Evolutionary conservation across 2,113 vertebrate genomes (phyloP).

Genomic region (Caracal caracal): DNA sequence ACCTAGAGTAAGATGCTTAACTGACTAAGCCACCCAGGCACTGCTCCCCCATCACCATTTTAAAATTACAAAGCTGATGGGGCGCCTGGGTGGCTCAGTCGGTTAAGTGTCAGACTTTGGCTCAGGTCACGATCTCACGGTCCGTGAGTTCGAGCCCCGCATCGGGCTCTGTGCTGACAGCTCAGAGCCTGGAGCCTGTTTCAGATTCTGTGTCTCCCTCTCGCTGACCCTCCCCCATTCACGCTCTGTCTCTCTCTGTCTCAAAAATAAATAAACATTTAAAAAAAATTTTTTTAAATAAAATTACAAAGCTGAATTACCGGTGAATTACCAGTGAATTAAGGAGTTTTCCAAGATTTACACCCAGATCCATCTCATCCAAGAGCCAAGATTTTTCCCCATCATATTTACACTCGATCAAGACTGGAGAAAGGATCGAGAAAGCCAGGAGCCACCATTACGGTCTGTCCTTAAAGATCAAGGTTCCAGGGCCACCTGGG

Average conservation of each 20-base stretch:
- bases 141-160: too few relatives aligned
- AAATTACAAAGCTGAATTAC: not conserved
- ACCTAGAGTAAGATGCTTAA: too few relatives aligned
- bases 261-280: too few relatives aligned
- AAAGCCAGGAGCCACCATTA: not conserved
- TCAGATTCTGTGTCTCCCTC: too few relatives aligned
- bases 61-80: not conserved
- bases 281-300: not conserved
- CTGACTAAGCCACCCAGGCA: too few relatives aligned
- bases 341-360: not conserved
- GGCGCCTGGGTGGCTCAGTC: not conserved
- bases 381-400: not conserved
- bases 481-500: not conserved
- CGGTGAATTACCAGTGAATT: not conserved
- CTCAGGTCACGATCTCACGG: too few relatives aligned
- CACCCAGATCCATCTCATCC: not conserved
- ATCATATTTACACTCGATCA: not conserved
- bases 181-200: too few relatives aligned
- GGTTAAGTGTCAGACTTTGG: too few relatives aligned
- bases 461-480: not conserved
- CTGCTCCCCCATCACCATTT: not conserved
- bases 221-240: too few relatives aligned
- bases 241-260: too few relatives aligned
- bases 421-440: not conserved
- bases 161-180: too few relatives aligned